Base-by-base conservation (phyloP, 1,140 invertebrate genomes). In the Drosophila equinoxialis region DNA sequence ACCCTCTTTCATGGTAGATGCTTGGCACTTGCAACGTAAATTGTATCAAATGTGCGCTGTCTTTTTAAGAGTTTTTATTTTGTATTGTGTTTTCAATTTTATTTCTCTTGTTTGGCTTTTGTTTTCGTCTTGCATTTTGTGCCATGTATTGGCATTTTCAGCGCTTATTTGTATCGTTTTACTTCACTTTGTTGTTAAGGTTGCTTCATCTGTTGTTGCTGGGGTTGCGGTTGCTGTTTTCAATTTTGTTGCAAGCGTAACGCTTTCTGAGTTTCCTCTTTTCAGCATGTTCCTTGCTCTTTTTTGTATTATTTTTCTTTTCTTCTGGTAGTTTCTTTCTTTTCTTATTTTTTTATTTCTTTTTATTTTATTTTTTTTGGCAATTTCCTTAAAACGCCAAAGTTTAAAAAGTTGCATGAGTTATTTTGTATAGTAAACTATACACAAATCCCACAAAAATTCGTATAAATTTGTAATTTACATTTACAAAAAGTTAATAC, bases 101-200 rank as follows among this genome's bases (percentile, higher is more conserved):
- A 45, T 64, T 68, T 70, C 58, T 58, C 60, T 66, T 45, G 55
- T 62, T 54, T 62, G 42, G 65, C 57, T 30, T 72, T 78, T 78
- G 72, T 68, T 61, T 78, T 64, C 74, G 62, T 48, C 68, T 78
- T 67, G 69, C 76, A 78, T 79, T 79, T 73, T 37, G 55, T 41
- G 77, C 84, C 70, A 83, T 87, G 84, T 87, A 87, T 87, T 87
- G 83, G 79, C 84, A 89, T 83, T 87, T 79, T 87, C 84, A 68
- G 66, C 77, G 83, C 79, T 89, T 89, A 87, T 89, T 87, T 87
- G 83, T 86, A 86, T 86, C 83, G 83, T 71, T 86, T 87, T 87
- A 76, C 76, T 75, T 71, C 79, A 87, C 79, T 77, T 87, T 86
- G 83, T 86, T 86, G 83, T 79, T 87, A 70, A 79, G 71, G 65